These are phyloP conservation scores for Clarias magur DNA, from an alignment of 2,113 vertebrate species.

Conservation along the genomic window DNA sequence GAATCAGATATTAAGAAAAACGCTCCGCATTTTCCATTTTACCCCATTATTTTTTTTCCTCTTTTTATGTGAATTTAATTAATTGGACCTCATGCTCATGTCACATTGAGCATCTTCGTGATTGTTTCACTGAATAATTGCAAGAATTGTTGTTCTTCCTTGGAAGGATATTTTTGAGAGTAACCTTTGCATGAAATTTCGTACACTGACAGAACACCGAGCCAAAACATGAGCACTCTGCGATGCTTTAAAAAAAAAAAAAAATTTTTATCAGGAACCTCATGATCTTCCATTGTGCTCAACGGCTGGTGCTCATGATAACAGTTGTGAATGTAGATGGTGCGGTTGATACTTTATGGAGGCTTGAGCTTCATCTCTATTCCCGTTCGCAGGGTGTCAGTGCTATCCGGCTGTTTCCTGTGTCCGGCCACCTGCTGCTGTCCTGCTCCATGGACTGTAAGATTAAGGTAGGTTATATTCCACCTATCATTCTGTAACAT, in stretches of 20 bases:
- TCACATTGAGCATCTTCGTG: no score
- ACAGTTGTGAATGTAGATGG: not conserved
- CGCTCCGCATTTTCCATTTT: not conserved
- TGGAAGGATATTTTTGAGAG: not conserved
- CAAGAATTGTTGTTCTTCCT: not conserved
- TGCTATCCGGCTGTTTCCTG: slow-evolving; percentile 92
- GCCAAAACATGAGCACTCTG: not conserved
- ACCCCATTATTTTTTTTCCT: no score
- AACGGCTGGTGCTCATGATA: not conserved
- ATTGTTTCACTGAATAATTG: not conserved
- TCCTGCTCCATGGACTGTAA: slow-evolving; percentile 98
- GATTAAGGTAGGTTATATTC: slow-evolving; percentile 85
- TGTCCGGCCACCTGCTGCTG: slow-evolving; percentile 89
- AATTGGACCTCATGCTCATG: not conserved
- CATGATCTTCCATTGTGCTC: not conserved
- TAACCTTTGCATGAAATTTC: not conserved
- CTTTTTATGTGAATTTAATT: not conserved
- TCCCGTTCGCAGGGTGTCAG: slow-evolving; percentile 77
- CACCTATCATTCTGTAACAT: not conserved
- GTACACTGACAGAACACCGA: not conserved
- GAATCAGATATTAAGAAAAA: not conserved
- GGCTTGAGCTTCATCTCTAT: not conserved
- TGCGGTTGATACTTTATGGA: not conserved
- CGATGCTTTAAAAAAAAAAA: not conserved
- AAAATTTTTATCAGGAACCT: not conserved